Evolutionary conservation across 2,113 vertebrate species (phyloP), one percentile per base, ranked within the genome.

Genomic region (Gallinago paraguaiae): DNA sequence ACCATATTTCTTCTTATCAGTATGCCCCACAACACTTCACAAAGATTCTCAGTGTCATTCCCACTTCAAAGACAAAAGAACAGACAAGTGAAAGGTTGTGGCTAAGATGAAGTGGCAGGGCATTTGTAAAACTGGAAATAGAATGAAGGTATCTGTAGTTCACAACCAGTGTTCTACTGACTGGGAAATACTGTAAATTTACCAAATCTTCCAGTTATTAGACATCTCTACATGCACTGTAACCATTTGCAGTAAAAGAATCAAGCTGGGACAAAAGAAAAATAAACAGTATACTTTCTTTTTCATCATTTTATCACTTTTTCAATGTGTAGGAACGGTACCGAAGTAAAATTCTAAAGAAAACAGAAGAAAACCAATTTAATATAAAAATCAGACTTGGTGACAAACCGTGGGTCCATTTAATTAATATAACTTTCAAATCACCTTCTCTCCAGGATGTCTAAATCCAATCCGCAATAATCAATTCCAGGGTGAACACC

Each of bases 361-460:
- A 59, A 16, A 27, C 5, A 39, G 11, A 10, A 80, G 30, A 95
- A 94, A 96, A 67, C 3, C 11, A 75, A 74, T 92, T 82, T 92
- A 83, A 86, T 86, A 46, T 28, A 79, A 91, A 68, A 78, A 81
- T 63, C 9, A 77, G 76, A 64, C 41, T 67, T 81, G 10, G n/a
- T 80, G 64, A 46, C 16, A 90, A 94, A 86, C 46, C 5, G 1
- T 45, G 56, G 39, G 16, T 87, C 64, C 27, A 63, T 57, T 91
- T 92, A 95, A 95, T 94, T 96, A 96, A 88, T 90, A 41, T 41
- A 93, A 77, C 72, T 96, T 97, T 96, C 69, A 95, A 92, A 90
- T 93, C 72, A 91, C 48, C 59, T 92, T 94, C 72, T 94, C 76
- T 80, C 33, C 61, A 75, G 79, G 84, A 86, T 93, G 77, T 88